Conservation (phyloP, 2,797 vertebrate genomes). For the Coccyzus lansbergi region DNA sequence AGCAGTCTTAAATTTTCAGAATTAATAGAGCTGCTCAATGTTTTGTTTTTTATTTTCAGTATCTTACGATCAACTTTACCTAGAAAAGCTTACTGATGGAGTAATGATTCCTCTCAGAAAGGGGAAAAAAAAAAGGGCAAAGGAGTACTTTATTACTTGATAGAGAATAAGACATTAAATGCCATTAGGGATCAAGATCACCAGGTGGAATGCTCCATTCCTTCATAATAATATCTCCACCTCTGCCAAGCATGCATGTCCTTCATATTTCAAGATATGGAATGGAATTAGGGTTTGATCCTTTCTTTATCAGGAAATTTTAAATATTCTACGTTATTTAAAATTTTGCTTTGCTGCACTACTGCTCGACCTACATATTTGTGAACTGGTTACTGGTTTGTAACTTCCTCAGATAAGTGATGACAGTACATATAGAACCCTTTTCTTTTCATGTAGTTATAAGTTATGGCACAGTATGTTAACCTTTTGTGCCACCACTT, state of each 20-base stretch:
- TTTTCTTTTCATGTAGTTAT: neutral
- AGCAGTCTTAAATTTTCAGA: neutral
- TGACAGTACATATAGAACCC: neutral
- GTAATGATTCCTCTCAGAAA: neutral
- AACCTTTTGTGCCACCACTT: constrained; percentile 2
- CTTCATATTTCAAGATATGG: neutral
- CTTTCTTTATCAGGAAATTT: neutral
- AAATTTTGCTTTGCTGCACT: neutral
- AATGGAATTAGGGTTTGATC: neutral
- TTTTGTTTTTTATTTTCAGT: neutral
- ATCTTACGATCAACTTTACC: neutral
- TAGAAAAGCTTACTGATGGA: neutral
- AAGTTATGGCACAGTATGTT: neutral
- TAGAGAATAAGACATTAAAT: neutral
- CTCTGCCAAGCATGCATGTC: neutral
- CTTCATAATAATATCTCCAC: no score
- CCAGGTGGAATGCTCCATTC: neutral
- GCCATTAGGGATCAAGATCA: neutral
- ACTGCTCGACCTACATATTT: neutral
- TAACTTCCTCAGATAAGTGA: neutral
- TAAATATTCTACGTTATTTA: neutral
- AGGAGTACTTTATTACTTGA: neutral
- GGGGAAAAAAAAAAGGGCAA: neutral
- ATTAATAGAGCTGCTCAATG: neutral
- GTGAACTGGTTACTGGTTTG: neutral